These are phyloP conservation scores for Grapholita molesta DNA, from an alignment of 1,140 invertebrate species.

Conservation along the genomic window DNA sequence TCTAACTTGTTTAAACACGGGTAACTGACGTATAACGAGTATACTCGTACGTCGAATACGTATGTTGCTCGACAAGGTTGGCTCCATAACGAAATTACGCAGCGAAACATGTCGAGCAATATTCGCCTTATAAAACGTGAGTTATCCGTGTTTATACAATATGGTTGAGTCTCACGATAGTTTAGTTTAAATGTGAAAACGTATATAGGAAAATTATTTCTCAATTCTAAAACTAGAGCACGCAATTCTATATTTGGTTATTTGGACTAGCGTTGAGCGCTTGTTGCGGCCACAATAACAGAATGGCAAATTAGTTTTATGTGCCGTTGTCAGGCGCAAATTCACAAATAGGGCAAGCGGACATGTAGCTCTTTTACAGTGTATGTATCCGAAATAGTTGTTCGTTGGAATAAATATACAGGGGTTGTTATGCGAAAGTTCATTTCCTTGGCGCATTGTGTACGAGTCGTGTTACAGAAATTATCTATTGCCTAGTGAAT, in stretches of 20 bases:
- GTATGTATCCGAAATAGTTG: not conserved
- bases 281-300: not conserved
- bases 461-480: too few relatives aligned
- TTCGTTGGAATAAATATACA: not conserved
- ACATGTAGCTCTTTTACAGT: not conserved
- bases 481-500: too few relatives aligned
- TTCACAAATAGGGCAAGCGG: not conserved
- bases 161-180: too few relatives aligned
- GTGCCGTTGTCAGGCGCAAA: not conserved
- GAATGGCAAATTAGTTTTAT: constrained; percentile 1
- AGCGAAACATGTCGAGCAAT: too few relatives aligned
- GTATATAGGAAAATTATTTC: not conserved
- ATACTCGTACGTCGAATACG: too few relatives aligned
- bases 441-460: not conserved
- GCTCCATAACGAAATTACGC: too few relatives aligned
- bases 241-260: not conserved
- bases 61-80: too few relatives aligned
- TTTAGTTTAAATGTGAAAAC: too few relatives aligned
- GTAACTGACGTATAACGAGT: too few relatives aligned
- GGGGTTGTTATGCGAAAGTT: not conserved
- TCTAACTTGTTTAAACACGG: too few relatives aligned
- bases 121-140: too few relatives aligned
- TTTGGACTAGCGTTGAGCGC: not conserved
- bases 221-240: not conserved
- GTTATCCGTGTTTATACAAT: too few relatives aligned